A percentile compares a stretch with the other conserved stretches of the same genome.
Evolutionary conservation across 2,113 vertebrate species (phyloP).

Genomic region (Paramormyrops kingsleyae): DNA sequence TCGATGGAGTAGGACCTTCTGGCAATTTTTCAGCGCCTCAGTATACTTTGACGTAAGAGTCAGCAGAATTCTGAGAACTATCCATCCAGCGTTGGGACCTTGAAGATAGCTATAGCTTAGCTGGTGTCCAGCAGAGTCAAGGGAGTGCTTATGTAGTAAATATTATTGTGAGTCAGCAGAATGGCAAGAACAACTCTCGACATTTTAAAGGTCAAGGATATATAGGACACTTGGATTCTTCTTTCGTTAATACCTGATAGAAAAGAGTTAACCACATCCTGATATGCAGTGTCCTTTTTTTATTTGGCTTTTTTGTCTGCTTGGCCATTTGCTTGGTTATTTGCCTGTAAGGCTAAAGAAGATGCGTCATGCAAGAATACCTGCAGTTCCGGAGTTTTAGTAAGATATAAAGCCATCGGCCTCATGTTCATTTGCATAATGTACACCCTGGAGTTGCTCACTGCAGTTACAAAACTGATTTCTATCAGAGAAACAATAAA

Average conservation of each 20-base stretch:
- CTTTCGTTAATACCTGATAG: neutral
- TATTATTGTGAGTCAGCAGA: constrained; percentile 1
- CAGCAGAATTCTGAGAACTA: constrained; percentile 48
- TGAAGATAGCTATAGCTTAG: neutral
- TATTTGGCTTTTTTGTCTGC: neutral
- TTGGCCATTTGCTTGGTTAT: neutral
- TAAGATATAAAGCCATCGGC: neutral
- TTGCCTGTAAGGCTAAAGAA: neutral
- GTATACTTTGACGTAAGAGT: constrained; percentile 52
- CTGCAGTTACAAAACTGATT: neutral
- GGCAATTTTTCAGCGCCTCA: constrained; percentile 49
- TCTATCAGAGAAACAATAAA: neutral
- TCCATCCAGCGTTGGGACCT: constrained; percentile 30
- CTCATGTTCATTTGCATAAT: neutral
- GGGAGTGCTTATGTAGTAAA: neutral
- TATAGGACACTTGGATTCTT: neutral
- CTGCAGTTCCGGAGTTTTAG: neutral
- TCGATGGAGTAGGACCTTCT: constrained; percentile 41
- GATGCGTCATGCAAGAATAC: neutral
- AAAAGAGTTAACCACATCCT: neutral
- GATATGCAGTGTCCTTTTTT: neutral
- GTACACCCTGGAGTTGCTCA: neutral
- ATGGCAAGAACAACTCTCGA: neutral
- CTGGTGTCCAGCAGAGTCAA: neutral
- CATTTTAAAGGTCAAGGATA: constrained; percentile 42